Conservation (phyloP, 2,888 invertebrate species). For the Oscheius sp. region DNA sequence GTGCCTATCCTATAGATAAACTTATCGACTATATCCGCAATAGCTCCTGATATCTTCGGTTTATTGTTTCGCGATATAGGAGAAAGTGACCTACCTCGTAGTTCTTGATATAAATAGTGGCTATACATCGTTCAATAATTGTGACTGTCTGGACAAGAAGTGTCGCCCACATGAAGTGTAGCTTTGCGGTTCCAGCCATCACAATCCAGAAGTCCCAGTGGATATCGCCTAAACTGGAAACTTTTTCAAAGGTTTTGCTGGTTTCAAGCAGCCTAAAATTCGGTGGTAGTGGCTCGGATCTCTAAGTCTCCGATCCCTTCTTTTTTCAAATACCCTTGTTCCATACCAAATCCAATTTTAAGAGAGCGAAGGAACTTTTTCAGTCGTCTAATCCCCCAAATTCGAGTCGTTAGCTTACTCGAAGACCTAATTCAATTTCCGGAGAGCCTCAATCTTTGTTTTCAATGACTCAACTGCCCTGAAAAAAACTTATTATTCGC, state of each 20-base stretch:
- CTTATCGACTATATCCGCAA: too few relatives aligned
- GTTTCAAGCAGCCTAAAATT: too few relatives aligned
- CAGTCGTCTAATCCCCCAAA: too few relatives aligned
- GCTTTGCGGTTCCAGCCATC: conserved; percentile 26
- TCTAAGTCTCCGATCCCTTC: too few relatives aligned
- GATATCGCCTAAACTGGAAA: conserved; percentile 14
- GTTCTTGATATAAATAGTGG: conserved; percentile 31
- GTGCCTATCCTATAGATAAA: too few relatives aligned
- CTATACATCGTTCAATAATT: conserved; percentile 32
- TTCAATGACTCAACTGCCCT: background rate
- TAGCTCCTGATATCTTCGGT: too few relatives aligned
- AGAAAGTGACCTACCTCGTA: conserved; percentile 20
- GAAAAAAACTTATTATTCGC: background rate
- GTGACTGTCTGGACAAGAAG: conserved; percentile 31
- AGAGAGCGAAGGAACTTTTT: background rate
- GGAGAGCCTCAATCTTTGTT: background rate
- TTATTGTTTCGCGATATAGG: background rate
- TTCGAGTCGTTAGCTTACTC: background rate
- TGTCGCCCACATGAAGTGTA: conserved; percentile 34
- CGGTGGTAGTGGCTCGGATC: too few relatives aligned
- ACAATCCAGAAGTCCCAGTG: conserved; percentile 23
- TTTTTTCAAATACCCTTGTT: too few relatives aligned
- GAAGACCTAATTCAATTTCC: too few relatives aligned
- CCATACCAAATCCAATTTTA: background rate
- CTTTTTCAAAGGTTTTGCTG: too few relatives aligned